Evolutionary conservation across 2,888 invertebrate species (phyloP), one percentile per base, ranked within the genome.

Genomic region (Stenotaenia linearis): DNA sequence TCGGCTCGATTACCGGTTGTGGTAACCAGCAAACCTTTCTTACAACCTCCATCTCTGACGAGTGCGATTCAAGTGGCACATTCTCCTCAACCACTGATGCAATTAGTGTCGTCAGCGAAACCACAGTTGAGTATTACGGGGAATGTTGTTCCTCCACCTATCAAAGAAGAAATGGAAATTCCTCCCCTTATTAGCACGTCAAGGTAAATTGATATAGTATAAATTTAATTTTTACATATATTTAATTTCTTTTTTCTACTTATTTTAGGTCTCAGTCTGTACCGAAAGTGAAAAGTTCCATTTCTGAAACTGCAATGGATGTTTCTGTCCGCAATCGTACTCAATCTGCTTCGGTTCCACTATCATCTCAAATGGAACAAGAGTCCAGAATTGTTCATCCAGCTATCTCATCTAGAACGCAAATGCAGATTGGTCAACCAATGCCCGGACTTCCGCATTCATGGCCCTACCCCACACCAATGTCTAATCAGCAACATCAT

Each of bases 361-460:
- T 80, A 21, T 75, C 69, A 50, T 37, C 79, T 32, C 77, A 61
- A 21, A 35, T 77, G 10, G 18, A 23, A 40, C 32, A 37, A 3
- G 25, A 80, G 1, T 79, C 23, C 18, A 75, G 79, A 23, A 23
- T 78, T 10, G 15, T 77, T 12, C 28, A 40, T 25, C 77, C 78
- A n/a, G 5, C 79, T 3, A 37, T 79, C 35, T 78, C 81, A 7
- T 76, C 81, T 21, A 78, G 80, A 28, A 69, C 82, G 37, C 77
- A 78, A n/a, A 78, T 78, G 15, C 80, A 80, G 32, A 81, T 82
- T 25, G 81, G 79, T 30, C 82, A 82, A 35, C 81, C 80, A 7
- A 80, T 82, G 79, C 80, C 81, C 28, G 80, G 80, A 23, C 77
- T 80, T 12, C 79, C 79, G 61, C 79, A 80, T 40, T 76, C 37